Evolutionary conservation across 2,113 vertebrate species (phyloP).

Genomic region (Cryptoleucopteryx plumbea): DNA sequence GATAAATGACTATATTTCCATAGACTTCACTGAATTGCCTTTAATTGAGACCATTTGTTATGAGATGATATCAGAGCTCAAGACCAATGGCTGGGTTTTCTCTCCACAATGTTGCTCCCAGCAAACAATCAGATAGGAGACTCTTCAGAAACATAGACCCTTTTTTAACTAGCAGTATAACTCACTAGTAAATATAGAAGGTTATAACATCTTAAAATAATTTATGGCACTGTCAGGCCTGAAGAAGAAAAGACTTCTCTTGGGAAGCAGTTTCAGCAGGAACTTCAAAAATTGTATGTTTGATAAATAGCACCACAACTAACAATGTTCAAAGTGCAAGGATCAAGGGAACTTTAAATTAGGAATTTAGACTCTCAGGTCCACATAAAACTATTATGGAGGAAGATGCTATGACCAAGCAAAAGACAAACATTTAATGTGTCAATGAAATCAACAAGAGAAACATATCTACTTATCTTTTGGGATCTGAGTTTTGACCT

Average conservation of each 20-base stretch:
- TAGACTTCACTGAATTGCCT: constrained; percentile 15
- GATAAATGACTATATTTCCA: constrained; percentile 41
- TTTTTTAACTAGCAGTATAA: constrained; percentile 47
- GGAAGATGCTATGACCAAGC: background rate
- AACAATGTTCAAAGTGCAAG: constrained; percentile 44
- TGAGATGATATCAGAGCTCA: background rate
- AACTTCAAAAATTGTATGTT: constrained; percentile 52
- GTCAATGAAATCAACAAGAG: background rate
- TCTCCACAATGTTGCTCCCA: background rate
- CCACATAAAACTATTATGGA: constrained; percentile 27
- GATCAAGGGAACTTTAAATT: constrained; percentile 61
- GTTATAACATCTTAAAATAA: constrained; percentile 63
- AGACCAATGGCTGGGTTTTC: background rate
- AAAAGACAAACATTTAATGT: constrained; percentile 16
- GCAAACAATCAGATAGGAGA: constrained; percentile 10
- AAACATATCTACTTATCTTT: background rate
- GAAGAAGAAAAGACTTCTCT: constrained; percentile 58
- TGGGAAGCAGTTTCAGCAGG: constrained; percentile 44
- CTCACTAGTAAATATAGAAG: constrained; percentile 46
- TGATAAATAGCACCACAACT: constrained; percentile 53
- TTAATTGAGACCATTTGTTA: constrained; percentile 46
- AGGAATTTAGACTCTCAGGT: constrained; percentile 12
- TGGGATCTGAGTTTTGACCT: background rate
- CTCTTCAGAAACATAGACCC: background rate
- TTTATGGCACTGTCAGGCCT: constrained; percentile 49